phyloP scores from a whole-genome alignment of 2,113 vertebrate genomes.

The Channa maculata region DNA sequence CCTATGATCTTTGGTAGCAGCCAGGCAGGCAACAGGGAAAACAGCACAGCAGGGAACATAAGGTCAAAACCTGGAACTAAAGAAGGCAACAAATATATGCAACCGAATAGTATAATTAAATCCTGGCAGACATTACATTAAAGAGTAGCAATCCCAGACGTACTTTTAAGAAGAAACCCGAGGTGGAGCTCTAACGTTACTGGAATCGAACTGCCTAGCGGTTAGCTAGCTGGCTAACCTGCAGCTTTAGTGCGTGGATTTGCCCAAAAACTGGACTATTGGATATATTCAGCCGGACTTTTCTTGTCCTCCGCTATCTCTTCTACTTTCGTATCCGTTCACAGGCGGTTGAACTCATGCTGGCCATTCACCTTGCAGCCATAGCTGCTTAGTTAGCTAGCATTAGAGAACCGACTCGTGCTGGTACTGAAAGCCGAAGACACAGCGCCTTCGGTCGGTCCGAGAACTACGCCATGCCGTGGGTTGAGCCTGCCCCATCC shows the following conservation, averaged over 20 bases:
- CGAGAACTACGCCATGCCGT: constrained; percentile 61
- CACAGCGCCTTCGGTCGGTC: constrained; percentile 22
- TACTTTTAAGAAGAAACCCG: constrained; percentile 26
- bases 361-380: background rate
- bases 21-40: constrained; percentile 52
- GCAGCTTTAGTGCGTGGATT: constrained; percentile 44
- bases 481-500: constrained; percentile 47
- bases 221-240: constrained; percentile 62
- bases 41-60: constrained; percentile 45
- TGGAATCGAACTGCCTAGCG: constrained; percentile 31
- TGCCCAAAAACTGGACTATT: constrained; percentile 33
- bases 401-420: constrained; percentile 4
- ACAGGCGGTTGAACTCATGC: constrained; percentile 6
- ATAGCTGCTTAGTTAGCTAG: constrained; percentile 34
- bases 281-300: constrained; percentile 10
- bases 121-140: background rate
- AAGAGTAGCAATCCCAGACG: background rate
- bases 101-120: background rate
- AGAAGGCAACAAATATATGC: background rate
- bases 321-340: background rate
- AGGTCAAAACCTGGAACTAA: background rate
- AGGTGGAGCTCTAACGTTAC: constrained; percentile 45
- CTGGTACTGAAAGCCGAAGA: constrained; percentile 19
- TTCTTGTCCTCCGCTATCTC: background rate
- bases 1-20: constrained; percentile 48